These are phyloP conservation scores for Lobophora halterata DNA, from an alignment of 2,888 invertebrate species.

Conservation along the genomic window DNA sequence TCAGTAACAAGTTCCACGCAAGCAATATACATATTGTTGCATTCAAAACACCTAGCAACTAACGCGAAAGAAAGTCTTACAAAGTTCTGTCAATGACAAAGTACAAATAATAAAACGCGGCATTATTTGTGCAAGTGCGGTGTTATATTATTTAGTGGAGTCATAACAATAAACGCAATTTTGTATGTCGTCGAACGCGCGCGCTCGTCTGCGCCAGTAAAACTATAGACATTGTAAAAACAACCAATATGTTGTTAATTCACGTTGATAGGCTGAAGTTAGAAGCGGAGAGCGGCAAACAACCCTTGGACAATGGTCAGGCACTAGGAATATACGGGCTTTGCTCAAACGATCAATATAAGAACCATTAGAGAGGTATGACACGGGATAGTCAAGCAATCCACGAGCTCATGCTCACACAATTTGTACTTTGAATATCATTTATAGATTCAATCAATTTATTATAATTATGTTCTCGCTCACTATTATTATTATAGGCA, in stretches of 20 bases:
- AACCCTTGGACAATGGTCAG: too few relatives aligned
- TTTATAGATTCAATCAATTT: too few relatives aligned
- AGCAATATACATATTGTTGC: conserved; percentile 4
- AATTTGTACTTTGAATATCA: too few relatives aligned
- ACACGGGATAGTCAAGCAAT: too few relatives aligned
- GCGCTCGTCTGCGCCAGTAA: conserved; percentile 11
- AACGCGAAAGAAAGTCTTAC: neutral
- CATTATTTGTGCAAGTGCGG: conserved; percentile 21
- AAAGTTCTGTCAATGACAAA: conserved; percentile 15
- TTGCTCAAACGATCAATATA: too few relatives aligned
- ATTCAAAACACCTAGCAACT: neutral
- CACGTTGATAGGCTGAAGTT: neutral
- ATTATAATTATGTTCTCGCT: too few relatives aligned
- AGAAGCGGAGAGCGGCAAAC: conserved; percentile 4
- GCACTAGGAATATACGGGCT: too few relatives aligned
- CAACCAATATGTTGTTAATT: conserved; percentile 20
- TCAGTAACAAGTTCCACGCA: too few relatives aligned
- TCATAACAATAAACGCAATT: conserved; percentile 42
- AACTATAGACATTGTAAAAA: conserved; percentile 38
- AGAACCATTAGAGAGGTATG: too few relatives aligned
- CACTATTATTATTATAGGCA: too few relatives aligned
- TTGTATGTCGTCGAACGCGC: conserved; percentile 44
- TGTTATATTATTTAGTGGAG: conserved; percentile 29
- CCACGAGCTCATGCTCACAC: too few relatives aligned
- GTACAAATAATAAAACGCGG: conserved; percentile 14